These are phyloP conservation scores for Ciconia nigra DNA, from an alignment of 2,797 vertebrate genomes.

Conservation along the genomic window DNA sequence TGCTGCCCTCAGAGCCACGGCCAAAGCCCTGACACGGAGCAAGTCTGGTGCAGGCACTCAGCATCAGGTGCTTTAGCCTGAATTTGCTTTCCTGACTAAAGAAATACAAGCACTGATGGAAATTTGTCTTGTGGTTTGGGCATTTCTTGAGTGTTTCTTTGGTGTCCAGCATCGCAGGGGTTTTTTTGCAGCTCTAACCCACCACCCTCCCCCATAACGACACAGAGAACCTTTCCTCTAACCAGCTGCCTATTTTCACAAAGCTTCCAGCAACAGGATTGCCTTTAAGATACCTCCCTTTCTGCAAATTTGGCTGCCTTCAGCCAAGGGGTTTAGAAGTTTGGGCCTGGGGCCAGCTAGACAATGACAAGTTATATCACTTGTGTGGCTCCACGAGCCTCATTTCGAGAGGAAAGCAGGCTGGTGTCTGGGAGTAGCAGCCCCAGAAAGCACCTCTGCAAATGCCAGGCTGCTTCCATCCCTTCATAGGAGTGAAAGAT, in stretches of 20 bases:
- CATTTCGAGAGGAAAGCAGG: background rate
- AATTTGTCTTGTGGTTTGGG: background rate
- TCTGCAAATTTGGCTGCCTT: background rate
- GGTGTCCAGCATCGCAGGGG: background rate
- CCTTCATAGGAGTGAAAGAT: background rate
- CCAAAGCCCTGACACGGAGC: background rate
- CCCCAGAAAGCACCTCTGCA: background rate
- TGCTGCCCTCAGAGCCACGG: background rate
- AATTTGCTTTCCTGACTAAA: background rate
- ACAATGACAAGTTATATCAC: fast-evolving
- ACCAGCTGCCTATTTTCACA: background rate
- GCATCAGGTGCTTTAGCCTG: background rate
- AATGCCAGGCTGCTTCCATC: background rate
- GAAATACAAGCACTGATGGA: background rate
- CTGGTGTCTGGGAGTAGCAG: background rate
- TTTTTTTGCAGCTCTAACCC: background rate
- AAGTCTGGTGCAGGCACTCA: background rate
- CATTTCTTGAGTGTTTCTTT: background rate
- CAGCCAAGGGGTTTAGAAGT: background rate
- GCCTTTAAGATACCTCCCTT: background rate
- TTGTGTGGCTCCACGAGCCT: background rate
- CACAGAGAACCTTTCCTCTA: background rate
- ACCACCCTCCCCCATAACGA: fast-evolving
- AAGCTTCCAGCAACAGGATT: background rate
- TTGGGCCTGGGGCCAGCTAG: no score